phyloP scores from a whole-genome alignment of 1,140 invertebrate genomes.

The Philaenus spumarius region DNA sequence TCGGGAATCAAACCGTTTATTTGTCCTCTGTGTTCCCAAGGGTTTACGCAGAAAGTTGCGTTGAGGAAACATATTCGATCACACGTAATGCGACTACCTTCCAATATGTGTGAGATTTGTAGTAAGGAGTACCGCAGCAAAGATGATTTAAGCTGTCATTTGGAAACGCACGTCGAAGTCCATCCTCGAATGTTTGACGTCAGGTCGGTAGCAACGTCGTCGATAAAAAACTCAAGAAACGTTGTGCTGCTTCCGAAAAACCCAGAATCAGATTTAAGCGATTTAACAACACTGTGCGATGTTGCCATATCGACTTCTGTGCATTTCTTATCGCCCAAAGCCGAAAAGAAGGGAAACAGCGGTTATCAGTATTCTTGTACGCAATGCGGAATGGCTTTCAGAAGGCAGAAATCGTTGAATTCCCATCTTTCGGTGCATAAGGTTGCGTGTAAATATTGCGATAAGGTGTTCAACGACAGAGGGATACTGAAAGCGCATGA shows the following conservation, averaged over 20 bases:
- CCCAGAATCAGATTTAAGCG: conserved; percentile 22
- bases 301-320: conserved; percentile 25
- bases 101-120: conserved; percentile 24
- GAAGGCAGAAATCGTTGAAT: conserved; percentile 19
- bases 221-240: neutral
- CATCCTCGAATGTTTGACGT: conserved; percentile 10
- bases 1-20: conserved; percentile 34
- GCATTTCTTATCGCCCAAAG: conserved; percentile 13
- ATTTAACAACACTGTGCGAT: conserved; percentile 27
- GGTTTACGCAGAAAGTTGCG: conserved; percentile 29
- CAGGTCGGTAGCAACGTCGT: neutral
- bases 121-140: conserved; percentile 16
- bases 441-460: conserved; percentile 23
- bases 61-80: conserved; percentile 40
- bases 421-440: conserved; percentile 20
- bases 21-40: conserved; percentile 35
- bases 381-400: conserved; percentile 24
- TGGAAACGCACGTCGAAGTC: conserved; percentile 24
- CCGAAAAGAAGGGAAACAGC: neutral
- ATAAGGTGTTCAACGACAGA: conserved; percentile 20
- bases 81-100: conserved; percentile 28
- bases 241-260: neutral
- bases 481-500: conserved; percentile 18
- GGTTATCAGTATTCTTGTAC: conserved; percentile 18
- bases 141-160: conserved; percentile 22